Conservation (phyloP, 1,140 invertebrate genomes). For the Drosophila nannoptera region DNA sequence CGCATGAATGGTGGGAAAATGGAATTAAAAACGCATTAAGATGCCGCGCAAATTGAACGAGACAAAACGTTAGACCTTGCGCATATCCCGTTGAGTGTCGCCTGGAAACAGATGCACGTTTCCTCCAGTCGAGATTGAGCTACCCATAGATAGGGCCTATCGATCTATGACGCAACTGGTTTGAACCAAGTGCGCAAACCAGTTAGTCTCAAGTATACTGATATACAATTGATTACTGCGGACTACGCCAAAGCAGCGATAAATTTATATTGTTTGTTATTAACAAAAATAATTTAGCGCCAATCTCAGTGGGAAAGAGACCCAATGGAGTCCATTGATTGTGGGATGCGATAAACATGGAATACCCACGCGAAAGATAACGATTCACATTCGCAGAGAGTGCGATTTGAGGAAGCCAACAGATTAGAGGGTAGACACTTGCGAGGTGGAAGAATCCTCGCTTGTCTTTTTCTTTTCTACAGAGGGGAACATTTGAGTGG, state of each 20-base stretch:
- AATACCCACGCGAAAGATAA: not conserved
- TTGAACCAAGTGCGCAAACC: conserved; percentile 52
- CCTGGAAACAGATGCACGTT: conserved; percentile 17
- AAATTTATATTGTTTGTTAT: conserved; percentile 14
- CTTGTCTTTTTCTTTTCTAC: no score
- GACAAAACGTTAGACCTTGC: conserved; percentile 24
- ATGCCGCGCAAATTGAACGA: conserved; percentile 6
- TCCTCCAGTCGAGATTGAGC: not conserved
- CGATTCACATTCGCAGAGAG: no score
- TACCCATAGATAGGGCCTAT: conserved; percentile 16
- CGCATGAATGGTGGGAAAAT: conserved; percentile 25
- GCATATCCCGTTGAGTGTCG: conserved; percentile 34
- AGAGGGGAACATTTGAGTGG: conserved; percentile 14
- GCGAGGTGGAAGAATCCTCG: no score
- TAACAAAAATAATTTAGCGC: conserved; percentile 6
- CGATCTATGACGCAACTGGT: conserved; percentile 51
- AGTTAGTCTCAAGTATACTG: conserved; percentile 53
- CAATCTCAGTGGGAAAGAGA: not conserved
- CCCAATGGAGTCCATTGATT: not conserved
- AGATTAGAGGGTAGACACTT: no score
- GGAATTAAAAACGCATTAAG: conserved; percentile 31
- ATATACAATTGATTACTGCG: conserved; percentile 35
- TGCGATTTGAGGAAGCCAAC: no score
- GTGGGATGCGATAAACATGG: not conserved
- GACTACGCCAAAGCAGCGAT: conserved; percentile 4